Percentiles rank a stretch among this genome's conserved stretches.
Conservation (phyloP, 2,113 vertebrate genomes). For the Laterallus jamaicensis region DNA sequence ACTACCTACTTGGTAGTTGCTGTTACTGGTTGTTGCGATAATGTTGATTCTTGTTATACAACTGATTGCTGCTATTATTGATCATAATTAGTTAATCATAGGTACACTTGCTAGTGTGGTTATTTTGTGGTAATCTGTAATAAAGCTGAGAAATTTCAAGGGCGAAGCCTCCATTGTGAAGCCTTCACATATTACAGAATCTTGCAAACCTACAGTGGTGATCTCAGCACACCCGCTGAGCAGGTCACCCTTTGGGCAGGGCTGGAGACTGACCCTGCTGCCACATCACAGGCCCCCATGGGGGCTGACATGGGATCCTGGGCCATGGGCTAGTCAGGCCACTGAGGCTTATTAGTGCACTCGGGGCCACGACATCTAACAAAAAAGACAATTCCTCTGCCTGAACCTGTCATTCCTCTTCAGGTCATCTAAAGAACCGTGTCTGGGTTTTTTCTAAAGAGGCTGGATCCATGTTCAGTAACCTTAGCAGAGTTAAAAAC, state of each 20-base stretch:
- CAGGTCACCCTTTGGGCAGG: no score
- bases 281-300: no score
- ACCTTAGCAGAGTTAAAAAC: no score
- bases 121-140: not conserved
- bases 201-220: fast-evolving
- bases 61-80: not conserved
- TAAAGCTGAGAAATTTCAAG: no score
- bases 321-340: no score
- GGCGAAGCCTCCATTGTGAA: not conserved
- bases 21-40: not conserved
- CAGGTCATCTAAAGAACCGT: not conserved
- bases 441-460: fast-evolving
- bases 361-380: fast-evolving
- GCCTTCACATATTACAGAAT: not conserved
- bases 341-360: fast-evolving
- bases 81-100: not conserved
- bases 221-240: fast-evolving
- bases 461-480: not conserved
- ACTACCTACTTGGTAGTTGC: not conserved
- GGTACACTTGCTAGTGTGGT: not conserved
- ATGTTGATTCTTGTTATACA: no score
- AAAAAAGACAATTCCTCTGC: no score
- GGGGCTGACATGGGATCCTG: fast-evolving
- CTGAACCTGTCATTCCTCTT: not conserved
- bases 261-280: no score